phyloP scores from a whole-genome alignment of 2,888 invertebrate genomes.

The Scaptomyza tumidula region DNA sequence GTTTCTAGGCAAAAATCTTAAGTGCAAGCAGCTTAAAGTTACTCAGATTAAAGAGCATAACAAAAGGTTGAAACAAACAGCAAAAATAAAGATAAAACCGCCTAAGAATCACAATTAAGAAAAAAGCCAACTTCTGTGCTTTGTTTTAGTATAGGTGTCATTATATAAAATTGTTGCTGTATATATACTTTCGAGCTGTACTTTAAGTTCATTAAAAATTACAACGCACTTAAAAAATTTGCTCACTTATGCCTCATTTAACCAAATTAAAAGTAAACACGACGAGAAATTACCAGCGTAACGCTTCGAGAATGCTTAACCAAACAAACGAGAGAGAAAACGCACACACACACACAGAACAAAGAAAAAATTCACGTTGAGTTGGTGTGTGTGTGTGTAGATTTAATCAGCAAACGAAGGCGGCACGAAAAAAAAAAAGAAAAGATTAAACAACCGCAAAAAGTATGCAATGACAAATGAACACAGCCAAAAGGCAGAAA shows the following conservation, averaged over 20 bases:
- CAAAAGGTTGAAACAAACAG: neutral
- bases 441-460: constrained; percentile 57
- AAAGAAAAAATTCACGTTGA: constrained; percentile 1
- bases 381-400: constrained; percentile 35
- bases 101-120: constrained; percentile 5
- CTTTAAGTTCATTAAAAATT: constrained; percentile 75
- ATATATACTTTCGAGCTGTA: constrained; percentile 14
- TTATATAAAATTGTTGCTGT: constrained; percentile 22
- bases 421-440: constrained; percentile 6
- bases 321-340: constrained; percentile 27
- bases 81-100: neutral
- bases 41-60: neutral
- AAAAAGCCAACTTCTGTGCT: constrained; percentile 14
- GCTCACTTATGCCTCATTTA: constrained; percentile 78
- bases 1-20: neutral
- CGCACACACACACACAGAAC: neutral
- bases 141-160: constrained; percentile 20
- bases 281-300: constrained; percentile 53
- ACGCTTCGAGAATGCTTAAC: constrained; percentile 28
- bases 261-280: constrained; percentile 79
- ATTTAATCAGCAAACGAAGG: constrained; percentile 61
- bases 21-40: neutral
- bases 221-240: constrained; percentile 73
- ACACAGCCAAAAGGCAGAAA: constrained; percentile 38
- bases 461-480: constrained; percentile 69